Evolutionary conservation across 2,113 vertebrate species (phyloP), one percentile per base, ranked within the genome.

Genomic region (Zosterops borbonicus): DNA sequence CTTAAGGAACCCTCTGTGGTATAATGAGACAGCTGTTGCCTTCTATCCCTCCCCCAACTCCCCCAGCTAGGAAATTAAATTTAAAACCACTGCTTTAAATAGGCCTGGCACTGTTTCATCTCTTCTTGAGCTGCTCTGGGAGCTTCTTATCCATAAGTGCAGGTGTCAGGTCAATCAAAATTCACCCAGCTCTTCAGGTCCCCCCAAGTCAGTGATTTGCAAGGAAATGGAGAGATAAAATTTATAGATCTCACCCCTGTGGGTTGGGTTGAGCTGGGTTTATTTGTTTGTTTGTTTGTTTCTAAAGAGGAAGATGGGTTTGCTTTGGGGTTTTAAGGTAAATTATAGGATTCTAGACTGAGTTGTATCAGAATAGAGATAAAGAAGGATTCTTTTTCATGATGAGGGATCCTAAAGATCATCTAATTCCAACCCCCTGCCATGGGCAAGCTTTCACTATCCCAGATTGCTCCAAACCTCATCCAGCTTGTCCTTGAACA

Each of bases 21-120:
- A 96, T 95, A 96, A 93, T 97, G 92, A 96, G 94, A 84, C 95
- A 97, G 92, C 95, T 97, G 95, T 97, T 97, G 91, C 90, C 68
- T 93, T 82, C 85, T 46, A 42, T 63, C 53, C 68, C 63, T 91
- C 84, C 93, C 90, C 63, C 83, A 71, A 3, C 74, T 86, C 69
- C 92, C 58, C 85, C 80, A 95, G 37, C 44, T 80, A 91, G 60
- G 95, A 97, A 95, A 96, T 96, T 85, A 93, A 92, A 96, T 96
- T 92, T 96, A 93, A 97, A 94, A 83, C 84, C 87, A 87, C 64
- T 86, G 94, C 89, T 95, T 93, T 95, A 97, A 97, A 96, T 96
- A 95, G 83, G 67, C 37, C 84, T 87, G 64, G 62, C 49, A 86
- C 64, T 77, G 82, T 93, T 92, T 93, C 94, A 89, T 91, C 94